These are phyloP conservation scores for Agrenia bidenticulata DNA, from an alignment of 2,888 invertebrate species.

Conservation along the genomic window DNA sequence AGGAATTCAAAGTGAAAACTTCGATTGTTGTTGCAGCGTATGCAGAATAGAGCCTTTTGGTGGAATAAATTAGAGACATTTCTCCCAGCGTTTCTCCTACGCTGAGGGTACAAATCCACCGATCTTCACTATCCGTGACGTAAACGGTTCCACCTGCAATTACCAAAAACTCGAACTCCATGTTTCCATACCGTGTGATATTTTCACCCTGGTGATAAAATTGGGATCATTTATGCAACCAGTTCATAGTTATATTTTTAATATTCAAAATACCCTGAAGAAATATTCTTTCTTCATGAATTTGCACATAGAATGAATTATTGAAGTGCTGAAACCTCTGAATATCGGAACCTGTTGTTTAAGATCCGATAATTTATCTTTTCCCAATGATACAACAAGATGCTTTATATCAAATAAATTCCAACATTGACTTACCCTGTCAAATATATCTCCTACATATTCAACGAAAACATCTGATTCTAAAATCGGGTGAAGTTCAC, in stretches of 20 bases:
- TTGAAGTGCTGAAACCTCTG: slow-evolving; percentile 33
- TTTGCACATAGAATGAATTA: slow-evolving; percentile 32
- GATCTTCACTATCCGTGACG: slow-evolving; percentile 34
- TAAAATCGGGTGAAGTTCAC: slow-evolving; percentile 35
- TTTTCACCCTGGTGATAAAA: slow-evolving; percentile 33
- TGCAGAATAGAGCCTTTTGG: slow-evolving; percentile 34
- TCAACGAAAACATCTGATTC: slow-evolving; percentile 38
- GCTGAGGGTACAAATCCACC: slow-evolving; percentile 37
- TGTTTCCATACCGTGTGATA: slow-evolving; percentile 36
- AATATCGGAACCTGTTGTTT: slow-evolving; percentile 41
- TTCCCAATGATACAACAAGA: no score
- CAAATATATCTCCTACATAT: slow-evolving; percentile 38
- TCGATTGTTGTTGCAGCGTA: slow-evolving; percentile 44
- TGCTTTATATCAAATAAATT: neutral
- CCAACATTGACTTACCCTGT: slow-evolving; percentile 18
- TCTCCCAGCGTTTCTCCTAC: slow-evolving; percentile 49
- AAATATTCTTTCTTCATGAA: slow-evolving; percentile 35
- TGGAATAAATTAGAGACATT: slow-evolving; percentile 41
- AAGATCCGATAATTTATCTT: no score
- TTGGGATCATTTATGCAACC: no score
- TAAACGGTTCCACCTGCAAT: slow-evolving; percentile 43
- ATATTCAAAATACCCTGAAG: neutral
- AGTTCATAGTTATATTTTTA: slow-evolving; percentile 14
- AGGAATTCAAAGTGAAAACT: slow-evolving; percentile 37
- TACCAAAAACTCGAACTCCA: slow-evolving; percentile 43